A percentile compares a stretch with the other conserved stretches of the same genome.
Conservation (phyloP, 2,888 invertebrate species). For the Elysia crispata region DNA sequence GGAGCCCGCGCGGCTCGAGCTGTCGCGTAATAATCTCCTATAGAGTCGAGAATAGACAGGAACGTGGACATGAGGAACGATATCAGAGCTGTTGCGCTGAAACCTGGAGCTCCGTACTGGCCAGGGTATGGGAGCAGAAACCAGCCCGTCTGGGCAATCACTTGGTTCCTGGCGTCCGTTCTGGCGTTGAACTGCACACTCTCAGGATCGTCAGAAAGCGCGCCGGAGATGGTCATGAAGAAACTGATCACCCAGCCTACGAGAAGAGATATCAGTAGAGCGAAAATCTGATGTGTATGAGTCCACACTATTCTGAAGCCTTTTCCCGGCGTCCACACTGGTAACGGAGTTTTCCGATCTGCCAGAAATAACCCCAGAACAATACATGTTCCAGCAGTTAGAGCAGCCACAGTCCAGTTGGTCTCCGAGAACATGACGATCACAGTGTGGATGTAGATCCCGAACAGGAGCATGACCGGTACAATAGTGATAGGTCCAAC, state of each 20-base stretch:
- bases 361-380: slow-evolving; percentile 60
- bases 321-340: slow-evolving; percentile 57
- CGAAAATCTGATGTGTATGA: slow-evolving; percentile 64
- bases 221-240: slow-evolving; percentile 64
- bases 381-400: slow-evolving; percentile 48
- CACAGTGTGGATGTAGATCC: slow-evolving; percentile 51
- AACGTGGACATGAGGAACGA: slow-evolving; percentile 68
- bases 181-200: slow-evolving; percentile 65
- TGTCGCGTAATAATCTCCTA: slow-evolving; percentile 92
- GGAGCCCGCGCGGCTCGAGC: slow-evolving; percentile 85
- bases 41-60: slow-evolving; percentile 74
- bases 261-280: slow-evolving; percentile 65
- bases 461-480: slow-evolving; percentile 53
- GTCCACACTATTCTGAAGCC: slow-evolving; percentile 61
- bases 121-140: slow-evolving; percentile 81
- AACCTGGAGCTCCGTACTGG: slow-evolving; percentile 67
- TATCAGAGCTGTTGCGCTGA: slow-evolving; percentile 63
- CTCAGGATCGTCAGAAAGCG: slow-evolving; percentile 77
- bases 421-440: slow-evolving; percentile 52
- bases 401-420: slow-evolving; percentile 75
- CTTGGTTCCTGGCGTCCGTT: slow-evolving; percentile 67
- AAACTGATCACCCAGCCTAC: slow-evolving; percentile 67
- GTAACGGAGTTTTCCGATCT: slow-evolving; percentile 56
- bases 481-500: slow-evolving; percentile 57
- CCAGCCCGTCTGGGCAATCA: slow-evolving; percentile 67